phyloP scores from a whole-genome alignment of 2,888 invertebrate genomes.

The Microlaimidae sp. region DNA sequence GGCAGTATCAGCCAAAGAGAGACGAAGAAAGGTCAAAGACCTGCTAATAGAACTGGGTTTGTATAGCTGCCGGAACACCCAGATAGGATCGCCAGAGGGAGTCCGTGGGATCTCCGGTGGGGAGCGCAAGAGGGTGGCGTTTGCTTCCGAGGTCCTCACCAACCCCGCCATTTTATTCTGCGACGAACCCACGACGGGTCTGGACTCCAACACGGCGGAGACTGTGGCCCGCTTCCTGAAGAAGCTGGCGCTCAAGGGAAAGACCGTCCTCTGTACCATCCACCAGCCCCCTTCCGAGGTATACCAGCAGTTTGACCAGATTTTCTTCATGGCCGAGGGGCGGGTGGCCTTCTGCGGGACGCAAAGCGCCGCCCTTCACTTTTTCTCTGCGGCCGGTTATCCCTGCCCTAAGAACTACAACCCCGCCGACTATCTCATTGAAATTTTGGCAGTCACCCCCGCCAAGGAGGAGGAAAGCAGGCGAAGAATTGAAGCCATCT shows the following conservation, averaged over 20 bases:
- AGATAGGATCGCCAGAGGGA: constrained; percentile 66
- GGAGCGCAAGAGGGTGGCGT: constrained; percentile 79
- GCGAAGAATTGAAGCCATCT: constrained; percentile 39
- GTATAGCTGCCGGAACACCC: constrained; percentile 49
- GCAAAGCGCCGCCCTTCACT: constrained; percentile 40
- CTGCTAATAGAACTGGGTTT: constrained; percentile 50
- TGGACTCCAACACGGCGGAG: constrained; percentile 86
- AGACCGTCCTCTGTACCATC: constrained; percentile 35
- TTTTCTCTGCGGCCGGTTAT: constrained; percentile 34
- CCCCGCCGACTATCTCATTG: constrained; percentile 76
- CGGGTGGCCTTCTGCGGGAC: constrained; percentile 61
- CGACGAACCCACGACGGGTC: constrained; percentile 85
- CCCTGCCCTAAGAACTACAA: constrained; percentile 59
- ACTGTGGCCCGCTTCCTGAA: constrained; percentile 49
- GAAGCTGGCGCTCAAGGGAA: constrained; percentile 26
- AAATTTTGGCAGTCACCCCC: constrained; percentile 65
- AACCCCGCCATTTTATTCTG: constrained; percentile 86
- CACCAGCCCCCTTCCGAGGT: constrained; percentile 35
- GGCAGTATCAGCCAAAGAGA: too few species aligned
- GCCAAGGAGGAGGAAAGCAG: constrained; percentile 59
- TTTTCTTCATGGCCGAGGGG: constrained; percentile 65
- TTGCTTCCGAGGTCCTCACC: constrained; percentile 79
- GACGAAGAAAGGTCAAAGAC: constrained; percentile 61
- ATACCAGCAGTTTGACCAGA: constrained; percentile 19
- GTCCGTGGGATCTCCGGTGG: constrained; percentile 86